These are phyloP conservation scores for Syrphus vitripennis DNA, from an alignment of 2,888 invertebrate species.

Conservation along the genomic window DNA sequence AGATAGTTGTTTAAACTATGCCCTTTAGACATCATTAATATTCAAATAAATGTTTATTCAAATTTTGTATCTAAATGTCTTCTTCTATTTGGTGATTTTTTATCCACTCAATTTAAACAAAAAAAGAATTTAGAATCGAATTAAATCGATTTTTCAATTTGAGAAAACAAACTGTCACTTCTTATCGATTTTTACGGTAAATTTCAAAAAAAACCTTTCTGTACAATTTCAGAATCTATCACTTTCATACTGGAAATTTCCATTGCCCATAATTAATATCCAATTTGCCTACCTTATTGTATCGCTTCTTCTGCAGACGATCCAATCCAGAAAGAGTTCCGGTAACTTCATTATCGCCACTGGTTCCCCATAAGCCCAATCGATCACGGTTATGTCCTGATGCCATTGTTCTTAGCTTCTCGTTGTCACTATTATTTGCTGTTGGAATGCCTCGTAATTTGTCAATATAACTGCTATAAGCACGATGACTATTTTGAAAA, in stretches of 20 bases:
- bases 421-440: background rate
- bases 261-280: conserved; percentile 5
- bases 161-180: background rate
- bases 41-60: background rate
- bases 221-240: background rate
- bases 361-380: conserved; percentile 77
- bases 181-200: conserved; percentile 2
- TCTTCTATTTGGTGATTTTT: background rate
- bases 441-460: conserved; percentile 49
- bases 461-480: conserved; percentile 56
- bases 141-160: conserved; percentile 1
- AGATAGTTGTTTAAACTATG: background rate
- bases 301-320: conserved; percentile 77
- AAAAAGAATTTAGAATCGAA: background rate
- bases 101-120: background rate
- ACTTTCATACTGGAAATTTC: conserved; percentile 37
- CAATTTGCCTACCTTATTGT: conserved; percentile 78
- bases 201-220: background rate
- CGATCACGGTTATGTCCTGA: conserved; percentile 75
- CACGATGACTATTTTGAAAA: conserved; percentile 53
- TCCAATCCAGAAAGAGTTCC: conserved; percentile 78
- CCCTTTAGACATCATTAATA: conserved; percentile 5
- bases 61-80: background rate
- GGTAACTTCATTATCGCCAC: conserved; percentile 77
- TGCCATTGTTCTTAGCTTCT: conserved; percentile 44